Conservation (phyloP, 1,140 invertebrate species). For the Euura lappo region DNA sequence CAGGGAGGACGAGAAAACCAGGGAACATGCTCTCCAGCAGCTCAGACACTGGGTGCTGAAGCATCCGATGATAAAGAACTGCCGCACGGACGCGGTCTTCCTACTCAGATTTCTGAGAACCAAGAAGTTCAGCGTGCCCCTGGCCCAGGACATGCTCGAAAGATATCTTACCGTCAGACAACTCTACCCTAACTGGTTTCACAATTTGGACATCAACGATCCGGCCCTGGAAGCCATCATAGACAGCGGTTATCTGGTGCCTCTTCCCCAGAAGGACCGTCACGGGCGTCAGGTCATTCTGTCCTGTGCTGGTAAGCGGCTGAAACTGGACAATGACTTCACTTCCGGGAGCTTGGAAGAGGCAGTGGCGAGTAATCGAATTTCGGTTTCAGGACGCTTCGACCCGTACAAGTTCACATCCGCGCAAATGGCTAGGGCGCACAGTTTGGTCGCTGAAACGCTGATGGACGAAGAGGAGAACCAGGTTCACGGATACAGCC, state of each 20-base stretch:
- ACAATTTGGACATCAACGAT: constrained; percentile 74
- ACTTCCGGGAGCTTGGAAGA: too few relatives aligned
- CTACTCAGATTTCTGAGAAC: constrained; percentile 83
- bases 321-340: too few relatives aligned
- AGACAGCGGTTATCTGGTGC: constrained; percentile 80
- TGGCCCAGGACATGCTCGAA: constrained; percentile 85
- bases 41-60: constrained; percentile 80
- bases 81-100: constrained; percentile 79
- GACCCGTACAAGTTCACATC: constrained; percentile 78
- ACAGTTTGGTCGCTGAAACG: constrained; percentile 77
- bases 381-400: constrained; percentile 62
- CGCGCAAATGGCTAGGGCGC: constrained; percentile 76
- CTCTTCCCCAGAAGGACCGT: constrained; percentile 74
- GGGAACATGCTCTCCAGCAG: constrained; percentile 73
- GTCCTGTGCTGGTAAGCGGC: constrained; percentile 69
- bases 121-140: constrained; percentile 84
- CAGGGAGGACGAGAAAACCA: constrained; percentile 72
- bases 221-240: constrained; percentile 78
- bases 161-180: constrained; percentile 83
- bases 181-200: constrained; percentile 84
- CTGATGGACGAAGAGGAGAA: constrained; percentile 82
- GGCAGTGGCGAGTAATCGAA: too few relatives aligned
- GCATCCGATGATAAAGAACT: constrained; percentile 76
- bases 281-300: constrained; percentile 78
- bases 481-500: constrained; percentile 78